Percentiles rank a stretch among this genome's conserved stretches.
Conservation (phyloP, 1,140 invertebrate species). For the Zaprionus ghesquierei region DNA sequence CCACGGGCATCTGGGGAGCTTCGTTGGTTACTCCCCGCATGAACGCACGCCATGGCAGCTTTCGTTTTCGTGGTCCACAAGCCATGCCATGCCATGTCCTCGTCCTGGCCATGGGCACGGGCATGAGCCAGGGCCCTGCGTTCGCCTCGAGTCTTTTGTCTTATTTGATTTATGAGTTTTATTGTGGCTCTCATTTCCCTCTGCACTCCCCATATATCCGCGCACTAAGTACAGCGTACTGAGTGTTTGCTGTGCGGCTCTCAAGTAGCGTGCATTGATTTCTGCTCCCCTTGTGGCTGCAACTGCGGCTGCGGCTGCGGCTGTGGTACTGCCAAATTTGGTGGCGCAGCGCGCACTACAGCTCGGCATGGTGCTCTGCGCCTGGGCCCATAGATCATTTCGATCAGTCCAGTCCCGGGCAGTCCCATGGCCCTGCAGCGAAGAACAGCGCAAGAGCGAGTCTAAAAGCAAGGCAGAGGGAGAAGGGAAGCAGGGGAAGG, state of each 20-base stretch:
- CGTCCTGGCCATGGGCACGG: constrained; percentile 18
- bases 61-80: constrained; percentile 54
- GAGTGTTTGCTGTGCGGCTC: constrained; percentile 30
- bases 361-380: constrained; percentile 6
- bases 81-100: constrained; percentile 36
- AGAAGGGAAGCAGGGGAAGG: neutral
- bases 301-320: constrained; percentile 7
- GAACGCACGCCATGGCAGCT: constrained; percentile 47
- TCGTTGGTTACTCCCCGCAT: constrained; percentile 14
- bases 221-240: neutral
- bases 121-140: constrained; percentile 44
- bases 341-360: constrained; percentile 14
- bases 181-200: constrained; percentile 52
- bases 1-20: constrained; percentile 5
- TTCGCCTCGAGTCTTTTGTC: constrained; percentile 78
- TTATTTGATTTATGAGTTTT: constrained; percentile 81
- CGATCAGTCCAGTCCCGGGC: constrained; percentile 35
- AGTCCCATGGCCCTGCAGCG: constrained; percentile 4
- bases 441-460: neutral
- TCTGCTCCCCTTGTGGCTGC: constrained; percentile 36
- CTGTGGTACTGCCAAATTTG: constrained; percentile 65
- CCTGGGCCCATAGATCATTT: constrained; percentile 57
- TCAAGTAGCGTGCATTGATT: constrained; percentile 71
- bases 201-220: constrained; percentile 10
- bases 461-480: too few relatives aligned